These are phyloP conservation scores for Actenoides hombroni DNA, from an alignment of 2,113 vertebrate species.

Conservation along the genomic window DNA sequence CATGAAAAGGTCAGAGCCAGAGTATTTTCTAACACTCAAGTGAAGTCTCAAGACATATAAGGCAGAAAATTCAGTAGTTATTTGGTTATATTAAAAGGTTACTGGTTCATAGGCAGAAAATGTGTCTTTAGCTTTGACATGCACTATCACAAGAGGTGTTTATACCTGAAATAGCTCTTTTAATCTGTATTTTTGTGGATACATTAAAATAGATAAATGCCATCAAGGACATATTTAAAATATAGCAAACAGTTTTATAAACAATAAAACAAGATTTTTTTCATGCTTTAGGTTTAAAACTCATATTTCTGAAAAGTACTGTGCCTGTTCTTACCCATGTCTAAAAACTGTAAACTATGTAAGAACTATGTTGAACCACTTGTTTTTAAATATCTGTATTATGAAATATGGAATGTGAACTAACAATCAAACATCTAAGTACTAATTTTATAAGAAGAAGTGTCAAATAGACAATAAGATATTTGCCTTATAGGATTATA, in stretches of 20 bases:
- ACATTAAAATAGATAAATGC: neutral
- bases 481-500: neutral
- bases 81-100: conserved; percentile 42
- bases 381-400: neutral
- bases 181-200: neutral
- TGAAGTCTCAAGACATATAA: conserved; percentile 24
- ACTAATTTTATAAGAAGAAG: neutral
- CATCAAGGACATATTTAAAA: neutral
- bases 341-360: neutral
- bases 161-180: neutral
- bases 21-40: conserved; percentile 50
- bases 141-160: neutral
- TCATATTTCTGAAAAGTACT: neutral
- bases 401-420: neutral
- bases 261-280: neutral
- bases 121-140: neutral
- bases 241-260: neutral
- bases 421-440: neutral
- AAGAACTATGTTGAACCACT: neutral
- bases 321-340: neutral
- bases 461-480: neutral
- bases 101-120: neutral
- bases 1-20: conserved; percentile 61
- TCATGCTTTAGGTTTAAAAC: neutral
- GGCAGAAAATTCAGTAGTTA: conserved; percentile 27